Conservation (phyloP, 1,140 invertebrate genomes). For the Hetaerina americana region DNA sequence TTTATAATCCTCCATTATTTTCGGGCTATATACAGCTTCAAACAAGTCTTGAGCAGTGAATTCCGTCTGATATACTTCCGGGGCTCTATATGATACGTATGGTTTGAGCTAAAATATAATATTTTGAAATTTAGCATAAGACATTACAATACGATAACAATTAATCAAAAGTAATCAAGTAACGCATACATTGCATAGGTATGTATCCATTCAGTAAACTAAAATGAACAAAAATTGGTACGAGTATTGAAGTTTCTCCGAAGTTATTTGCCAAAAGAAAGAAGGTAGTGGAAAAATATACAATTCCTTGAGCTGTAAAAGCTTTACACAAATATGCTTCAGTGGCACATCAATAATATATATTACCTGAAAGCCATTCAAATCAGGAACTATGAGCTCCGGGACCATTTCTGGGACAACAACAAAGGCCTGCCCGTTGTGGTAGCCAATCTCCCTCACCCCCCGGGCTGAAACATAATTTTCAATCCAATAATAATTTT, state of each 20-base stretch:
- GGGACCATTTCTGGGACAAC: constrained; percentile 79
- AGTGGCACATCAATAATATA: too few relatives aligned
- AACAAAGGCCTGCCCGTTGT: constrained; percentile 38
- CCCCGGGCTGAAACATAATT: constrained; percentile 40
- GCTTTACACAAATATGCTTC: too few relatives aligned
- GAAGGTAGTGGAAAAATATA: not conserved
- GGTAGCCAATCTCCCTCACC: constrained; percentile 44
- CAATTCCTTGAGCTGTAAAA: too few relatives aligned
- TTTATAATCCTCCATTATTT: constrained; percentile 67
- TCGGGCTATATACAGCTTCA: constrained; percentile 62
- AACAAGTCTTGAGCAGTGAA: constrained; percentile 79
- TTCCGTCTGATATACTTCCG: constrained; percentile 57
- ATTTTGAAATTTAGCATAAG: too few relatives aligned
- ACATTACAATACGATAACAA: too few relatives aligned
- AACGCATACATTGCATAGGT: too few relatives aligned
- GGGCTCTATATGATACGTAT: constrained; percentile 77
- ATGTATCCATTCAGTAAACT: too few relatives aligned
- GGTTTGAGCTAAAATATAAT: constrained; percentile 76
- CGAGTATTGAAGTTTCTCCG: not conserved
- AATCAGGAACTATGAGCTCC: constrained; percentile 80
- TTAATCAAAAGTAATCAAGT: too few relatives aligned
- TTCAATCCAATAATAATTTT: constrained; percentile 6
- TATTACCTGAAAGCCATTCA: constrained; percentile 52
- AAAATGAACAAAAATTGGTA: constrained; percentile 9
- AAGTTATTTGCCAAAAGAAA: too few relatives aligned